Evolutionary conservation across 2,797 vertebrate species (phyloP).

Genomic region (Anguilla anguilla): DNA sequence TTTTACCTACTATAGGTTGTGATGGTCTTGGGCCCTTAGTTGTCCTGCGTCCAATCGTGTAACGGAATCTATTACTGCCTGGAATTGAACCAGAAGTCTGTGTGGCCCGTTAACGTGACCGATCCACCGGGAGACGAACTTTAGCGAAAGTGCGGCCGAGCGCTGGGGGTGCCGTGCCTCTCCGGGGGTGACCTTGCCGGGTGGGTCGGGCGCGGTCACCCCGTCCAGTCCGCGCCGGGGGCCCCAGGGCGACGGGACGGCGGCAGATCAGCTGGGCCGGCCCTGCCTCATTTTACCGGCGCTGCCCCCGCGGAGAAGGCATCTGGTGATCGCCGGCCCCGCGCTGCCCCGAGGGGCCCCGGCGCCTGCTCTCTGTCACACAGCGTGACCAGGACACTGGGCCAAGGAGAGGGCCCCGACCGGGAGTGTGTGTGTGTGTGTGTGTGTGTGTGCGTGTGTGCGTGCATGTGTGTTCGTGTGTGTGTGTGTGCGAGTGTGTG

Average conservation of each 20-base stretch:
- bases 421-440: background rate
- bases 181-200: background rate
- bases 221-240: background rate
- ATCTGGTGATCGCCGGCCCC: conserved; percentile 39
- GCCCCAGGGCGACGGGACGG: background rate
- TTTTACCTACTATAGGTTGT: background rate
- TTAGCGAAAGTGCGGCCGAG: background rate
- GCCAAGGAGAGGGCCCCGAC: background rate
- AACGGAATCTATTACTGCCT: background rate
- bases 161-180: background rate
- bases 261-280: conserved; percentile 35
- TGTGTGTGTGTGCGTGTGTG: no score
- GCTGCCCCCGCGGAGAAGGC: conserved; percentile 47
- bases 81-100: background rate
- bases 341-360: background rate
- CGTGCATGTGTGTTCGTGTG: no score
- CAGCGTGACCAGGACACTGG: background rate
- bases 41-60: no score
- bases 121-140: background rate
- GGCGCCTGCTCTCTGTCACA: background rate
- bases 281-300: conserved; percentile 41
- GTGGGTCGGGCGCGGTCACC: background rate
- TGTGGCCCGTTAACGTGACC: background rate
- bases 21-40: background rate
- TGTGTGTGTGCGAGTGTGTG: background rate